phyloP scores from a whole-genome alignment of 2,797 vertebrate genomes.

The Coilia nasus region DNA sequence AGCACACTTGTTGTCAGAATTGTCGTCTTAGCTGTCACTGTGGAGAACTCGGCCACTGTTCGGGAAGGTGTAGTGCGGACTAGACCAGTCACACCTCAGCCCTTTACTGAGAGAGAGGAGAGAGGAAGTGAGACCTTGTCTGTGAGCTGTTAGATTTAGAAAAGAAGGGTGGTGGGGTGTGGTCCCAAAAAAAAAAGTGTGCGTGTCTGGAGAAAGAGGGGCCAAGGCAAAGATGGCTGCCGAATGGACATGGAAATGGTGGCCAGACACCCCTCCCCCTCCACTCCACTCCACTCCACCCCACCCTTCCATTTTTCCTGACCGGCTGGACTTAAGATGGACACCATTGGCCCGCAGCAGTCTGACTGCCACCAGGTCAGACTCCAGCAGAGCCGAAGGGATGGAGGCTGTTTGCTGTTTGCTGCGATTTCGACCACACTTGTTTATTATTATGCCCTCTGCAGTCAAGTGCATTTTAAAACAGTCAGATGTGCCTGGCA shows the following conservation, averaged over 20 bases:
- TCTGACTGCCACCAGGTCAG: neutral
- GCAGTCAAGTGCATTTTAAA: slow-evolving; percentile 18
- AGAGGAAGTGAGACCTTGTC: neutral
- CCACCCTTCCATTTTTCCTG: too few species aligned
- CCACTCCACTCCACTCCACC: too few species aligned
- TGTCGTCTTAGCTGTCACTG: neutral
- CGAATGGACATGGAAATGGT: too few species aligned
- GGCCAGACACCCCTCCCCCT: too few species aligned
- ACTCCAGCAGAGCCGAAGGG: neutral
- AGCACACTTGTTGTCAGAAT: neutral
- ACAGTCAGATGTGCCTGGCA: neutral
- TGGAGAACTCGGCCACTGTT: neutral
- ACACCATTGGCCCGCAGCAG: slow-evolving; percentile 6
- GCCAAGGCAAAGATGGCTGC: too few species aligned
- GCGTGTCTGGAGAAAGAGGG: too few species aligned
- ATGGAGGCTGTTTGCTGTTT: neutral
- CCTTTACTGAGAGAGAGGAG: neutral
- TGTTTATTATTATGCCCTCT: neutral
- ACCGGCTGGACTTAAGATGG: neutral
- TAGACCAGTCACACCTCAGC: neutral
- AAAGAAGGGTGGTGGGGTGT: too few species aligned
- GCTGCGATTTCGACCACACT: neutral
- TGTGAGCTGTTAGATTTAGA: neutral
- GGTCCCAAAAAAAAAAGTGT: too few species aligned
- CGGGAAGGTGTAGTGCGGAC: neutral